A percentile compares a stretch with the other conserved stretches of the same genome.
phyloP scores from a whole-genome alignment of 2,113 vertebrate genomes.

The Gasterosteus aculeatus region DNA sequence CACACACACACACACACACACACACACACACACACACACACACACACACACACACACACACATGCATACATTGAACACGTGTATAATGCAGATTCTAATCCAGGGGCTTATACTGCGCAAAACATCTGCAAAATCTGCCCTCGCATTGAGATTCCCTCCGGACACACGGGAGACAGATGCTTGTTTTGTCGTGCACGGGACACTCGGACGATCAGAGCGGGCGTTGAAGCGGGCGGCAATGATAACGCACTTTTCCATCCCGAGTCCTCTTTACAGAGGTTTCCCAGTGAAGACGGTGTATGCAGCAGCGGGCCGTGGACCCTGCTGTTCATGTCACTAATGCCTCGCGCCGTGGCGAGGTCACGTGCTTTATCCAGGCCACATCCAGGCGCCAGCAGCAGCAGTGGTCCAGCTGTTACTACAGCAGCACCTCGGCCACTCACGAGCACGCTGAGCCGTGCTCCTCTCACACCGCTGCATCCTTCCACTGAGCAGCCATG shows the following conservation, averaged over 20 bases:
- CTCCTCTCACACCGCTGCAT: constrained; percentile 34
- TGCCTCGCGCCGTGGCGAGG: constrained; percentile 71
- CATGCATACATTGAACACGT: constrained; percentile 15
- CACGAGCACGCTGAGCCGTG: constrained; percentile 53
- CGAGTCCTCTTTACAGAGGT: constrained; percentile 67
- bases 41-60: neutral
- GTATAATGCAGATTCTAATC: constrained; percentile 18
- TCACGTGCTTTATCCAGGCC: constrained; percentile 77
- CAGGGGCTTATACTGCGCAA: constrained; percentile 36
- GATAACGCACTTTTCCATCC: constrained; percentile 71
- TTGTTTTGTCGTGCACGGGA: constrained; percentile 49
- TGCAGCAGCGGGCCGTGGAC: constrained; percentile 67
- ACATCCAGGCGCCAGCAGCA: constrained; percentile 71
- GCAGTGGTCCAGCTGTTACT: constrained; percentile 76
- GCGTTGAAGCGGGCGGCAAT: constrained; percentile 55
- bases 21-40: neutral
- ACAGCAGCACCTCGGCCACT: constrained; percentile 63
- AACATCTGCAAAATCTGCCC: constrained; percentile 42
- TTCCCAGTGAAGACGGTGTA: constrained; percentile 76
- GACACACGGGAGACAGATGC: constrained; percentile 29
- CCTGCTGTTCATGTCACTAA: constrained; percentile 81
- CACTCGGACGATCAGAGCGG: constrained; percentile 38
- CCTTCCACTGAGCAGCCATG: constrained; percentile 42
- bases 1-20: neutral
- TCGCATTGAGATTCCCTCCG: constrained; percentile 39